Evolutionary conservation across 2,888 invertebrate genomes (phyloP).

Genomic region (Pterostichus madidus): DNA sequence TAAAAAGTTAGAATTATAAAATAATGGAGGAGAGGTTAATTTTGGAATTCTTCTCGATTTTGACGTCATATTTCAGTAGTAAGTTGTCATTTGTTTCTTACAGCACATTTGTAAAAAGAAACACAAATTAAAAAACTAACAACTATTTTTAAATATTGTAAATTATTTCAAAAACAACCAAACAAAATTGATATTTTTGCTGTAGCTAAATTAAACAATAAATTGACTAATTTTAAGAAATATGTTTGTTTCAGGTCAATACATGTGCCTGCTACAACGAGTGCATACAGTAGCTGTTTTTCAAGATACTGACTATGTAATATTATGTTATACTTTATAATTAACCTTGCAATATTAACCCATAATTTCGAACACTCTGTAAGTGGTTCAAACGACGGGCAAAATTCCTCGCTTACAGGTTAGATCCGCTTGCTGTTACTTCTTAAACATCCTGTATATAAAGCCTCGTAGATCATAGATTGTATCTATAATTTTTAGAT

Average conservation of each 20-base stretch:
- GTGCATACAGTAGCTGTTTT: conserved; percentile 72
- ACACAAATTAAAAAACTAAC: conserved; percentile 51
- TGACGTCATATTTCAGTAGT: not conserved
- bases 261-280: conserved; percentile 58
- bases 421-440: conserved; percentile 47
- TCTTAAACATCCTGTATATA: conserved; percentile 52
- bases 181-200: not conserved
- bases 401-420: conserved; percentile 35
- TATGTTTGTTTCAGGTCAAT: conserved; percentile 59
- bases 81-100: conserved; percentile 25
- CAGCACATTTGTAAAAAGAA: conserved; percentile 46
- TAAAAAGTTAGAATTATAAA: too few species aligned
- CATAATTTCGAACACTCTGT: conserved; percentile 24
- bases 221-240: conserved; percentile 12
- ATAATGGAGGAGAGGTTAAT: too few species aligned
- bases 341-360: conserved; percentile 57
- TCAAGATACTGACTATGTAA: conserved; percentile 72
- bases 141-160: conserved; percentile 23
- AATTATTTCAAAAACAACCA: conserved; percentile 15
- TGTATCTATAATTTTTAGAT: conserved; percentile 22
- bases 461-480: conserved; percentile 3
- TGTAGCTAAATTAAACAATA: not conserved
- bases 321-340: conserved; percentile 48
- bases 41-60: too few species aligned
- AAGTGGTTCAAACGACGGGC: conserved; percentile 32